Evolutionary conservation across 2,113 vertebrate species (phyloP).

Genomic region (Etheostoma cragini): DNA sequence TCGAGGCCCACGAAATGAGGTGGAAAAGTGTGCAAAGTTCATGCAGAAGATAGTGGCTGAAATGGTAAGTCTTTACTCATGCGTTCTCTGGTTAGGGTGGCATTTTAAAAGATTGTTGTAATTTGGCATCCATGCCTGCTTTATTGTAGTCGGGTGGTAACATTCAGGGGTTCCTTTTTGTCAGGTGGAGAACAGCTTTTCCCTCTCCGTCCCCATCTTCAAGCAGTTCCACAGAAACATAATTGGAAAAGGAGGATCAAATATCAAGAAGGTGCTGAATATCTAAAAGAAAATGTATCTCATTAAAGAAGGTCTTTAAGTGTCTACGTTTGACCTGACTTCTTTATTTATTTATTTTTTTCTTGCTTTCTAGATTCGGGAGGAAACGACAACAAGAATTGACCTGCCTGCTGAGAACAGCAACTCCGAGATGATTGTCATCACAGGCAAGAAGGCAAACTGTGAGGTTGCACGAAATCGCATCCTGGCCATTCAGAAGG

Average conservation of each 20-base stretch:
- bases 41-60: constrained; percentile 98
- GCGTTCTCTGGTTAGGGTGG: not conserved
- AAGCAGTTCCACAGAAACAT: constrained; percentile 99
- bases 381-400: constrained; percentile 98
- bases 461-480: constrained; percentile 93
- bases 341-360: too few species aligned
- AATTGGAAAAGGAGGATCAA: constrained; percentile 98
- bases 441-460: constrained; percentile 97
- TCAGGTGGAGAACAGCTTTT: constrained; percentile 96
- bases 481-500: constrained; percentile 97
- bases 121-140: not conserved
- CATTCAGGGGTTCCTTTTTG: not conserved
- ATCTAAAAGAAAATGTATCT: not conserved
- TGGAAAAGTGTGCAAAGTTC: constrained; percentile 98
- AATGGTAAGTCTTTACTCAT: constrained; percentile 84
- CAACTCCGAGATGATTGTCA: constrained; percentile 98
- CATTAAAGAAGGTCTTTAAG: not conserved
- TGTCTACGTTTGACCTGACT: not conserved
- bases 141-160: constrained; percentile 1
- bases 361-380: constrained; percentile 89
- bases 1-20: constrained; percentile 95
- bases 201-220: constrained; percentile 98
- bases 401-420: constrained; percentile 99
- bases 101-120: not conserved
- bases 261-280: constrained; percentile 95